These are phyloP conservation scores for Kryptolebias marmoratus DNA, from an alignment of 2,113 vertebrate species.

Conservation along the genomic window DNA sequence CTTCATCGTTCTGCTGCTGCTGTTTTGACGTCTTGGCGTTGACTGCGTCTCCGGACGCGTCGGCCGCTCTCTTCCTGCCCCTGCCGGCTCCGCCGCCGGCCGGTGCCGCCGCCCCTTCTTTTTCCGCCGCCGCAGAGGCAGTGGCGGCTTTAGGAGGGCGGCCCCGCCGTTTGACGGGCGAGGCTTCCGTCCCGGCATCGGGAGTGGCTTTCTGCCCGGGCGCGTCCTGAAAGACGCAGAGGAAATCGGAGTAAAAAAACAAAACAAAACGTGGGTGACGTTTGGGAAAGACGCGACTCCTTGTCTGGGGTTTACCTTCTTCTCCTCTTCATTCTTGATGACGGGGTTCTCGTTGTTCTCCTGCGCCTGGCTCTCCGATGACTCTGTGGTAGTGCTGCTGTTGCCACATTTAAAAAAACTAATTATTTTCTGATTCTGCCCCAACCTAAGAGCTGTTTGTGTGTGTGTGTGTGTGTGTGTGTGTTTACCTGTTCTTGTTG, in stretches of 20 bases:
- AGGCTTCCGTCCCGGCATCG: slow-evolving; percentile 75
- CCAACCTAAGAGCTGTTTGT: not conserved
- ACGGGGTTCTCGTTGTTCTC: slow-evolving; percentile 97
- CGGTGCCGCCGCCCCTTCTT: slow-evolving; percentile 74
- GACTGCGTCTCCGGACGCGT: slow-evolving; percentile 85
- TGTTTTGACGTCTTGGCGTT: slow-evolving; percentile 96
- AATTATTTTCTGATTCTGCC: not conserved
- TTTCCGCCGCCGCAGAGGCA: slow-evolving; percentile 76
- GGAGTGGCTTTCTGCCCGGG: slow-evolving; percentile 59
- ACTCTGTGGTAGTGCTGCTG: slow-evolving; percentile 86
- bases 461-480: not conserved
- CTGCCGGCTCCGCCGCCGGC: slow-evolving; percentile 81
- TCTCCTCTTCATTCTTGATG: slow-evolving; percentile 87
- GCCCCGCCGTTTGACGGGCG: slow-evolving; percentile 68
- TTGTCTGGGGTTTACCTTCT: slow-evolving; percentile 80
- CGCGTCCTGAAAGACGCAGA: slow-evolving; percentile 50
- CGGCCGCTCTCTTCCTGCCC: slow-evolving; percentile 91
- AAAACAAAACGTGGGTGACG: not conserved
- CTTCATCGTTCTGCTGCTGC: slow-evolving; percentile 89
- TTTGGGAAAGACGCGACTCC: not conserved
- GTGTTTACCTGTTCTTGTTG: slow-evolving; percentile 88
- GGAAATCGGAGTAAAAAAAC: not conserved
- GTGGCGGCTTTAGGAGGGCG: slow-evolving; percentile 82
- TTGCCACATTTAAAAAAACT: slow-evolving; percentile 11
- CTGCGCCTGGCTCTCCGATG: slow-evolving; percentile 87